Evolutionary conservation across 2,797 vertebrate genomes (phyloP).

Genomic region (Rhabdomys pumilio): DNA sequence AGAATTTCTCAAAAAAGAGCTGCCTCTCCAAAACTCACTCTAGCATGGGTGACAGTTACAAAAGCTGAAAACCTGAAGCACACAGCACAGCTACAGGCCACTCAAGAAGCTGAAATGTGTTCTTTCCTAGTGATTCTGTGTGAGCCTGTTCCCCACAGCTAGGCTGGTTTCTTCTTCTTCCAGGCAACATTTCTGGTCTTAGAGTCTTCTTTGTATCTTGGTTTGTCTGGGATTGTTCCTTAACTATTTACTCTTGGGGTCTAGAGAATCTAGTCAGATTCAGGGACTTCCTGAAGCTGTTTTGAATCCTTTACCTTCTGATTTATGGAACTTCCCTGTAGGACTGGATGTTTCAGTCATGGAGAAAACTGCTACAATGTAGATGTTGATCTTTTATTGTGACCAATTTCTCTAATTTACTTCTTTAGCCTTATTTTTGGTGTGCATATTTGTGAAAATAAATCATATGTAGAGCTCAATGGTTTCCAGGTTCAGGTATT

Average conservation of each 20-base stretch:
- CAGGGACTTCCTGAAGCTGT: background rate
- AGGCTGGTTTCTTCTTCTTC: background rate
- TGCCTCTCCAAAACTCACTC: background rate
- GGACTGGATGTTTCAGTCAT: background rate
- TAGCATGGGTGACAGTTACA: background rate
- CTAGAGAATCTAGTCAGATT: background rate
- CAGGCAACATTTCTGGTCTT: background rate
- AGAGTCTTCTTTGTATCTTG: background rate
- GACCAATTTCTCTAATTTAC: background rate
- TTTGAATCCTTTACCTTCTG: background rate
- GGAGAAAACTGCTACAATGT: background rate
- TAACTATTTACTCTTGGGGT: background rate
- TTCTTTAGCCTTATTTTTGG: background rate
- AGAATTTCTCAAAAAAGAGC: background rate
- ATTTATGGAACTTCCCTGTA: background rate
- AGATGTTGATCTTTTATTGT: background rate
- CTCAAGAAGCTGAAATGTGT: no score
- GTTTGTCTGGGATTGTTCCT: background rate
- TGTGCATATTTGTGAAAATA: background rate
- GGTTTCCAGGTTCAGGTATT: background rate
- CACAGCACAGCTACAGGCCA: background rate
- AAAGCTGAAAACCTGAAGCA: background rate
- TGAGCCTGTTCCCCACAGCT: background rate
- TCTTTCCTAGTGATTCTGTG: background rate
- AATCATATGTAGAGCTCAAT: background rate